These are phyloP conservation scores for Thalpophila matura DNA, from an alignment of 2,888 invertebrate species.

Conservation along the genomic window DNA sequence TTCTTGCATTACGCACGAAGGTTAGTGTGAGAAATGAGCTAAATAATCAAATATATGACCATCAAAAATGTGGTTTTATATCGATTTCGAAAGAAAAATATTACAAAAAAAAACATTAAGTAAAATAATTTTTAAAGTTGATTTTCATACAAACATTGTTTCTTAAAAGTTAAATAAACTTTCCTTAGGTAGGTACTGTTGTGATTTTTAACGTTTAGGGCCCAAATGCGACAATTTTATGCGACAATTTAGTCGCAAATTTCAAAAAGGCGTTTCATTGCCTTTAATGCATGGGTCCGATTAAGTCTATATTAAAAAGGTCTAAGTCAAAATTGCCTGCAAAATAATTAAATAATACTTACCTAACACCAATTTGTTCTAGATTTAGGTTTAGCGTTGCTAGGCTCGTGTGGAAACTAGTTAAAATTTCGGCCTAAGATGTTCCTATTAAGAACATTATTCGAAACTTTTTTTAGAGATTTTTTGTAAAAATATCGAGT, in stretches of 20 bases:
- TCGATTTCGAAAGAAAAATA: too few species aligned
- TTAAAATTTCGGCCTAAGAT: conserved; percentile 58
- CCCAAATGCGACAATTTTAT: background rate
- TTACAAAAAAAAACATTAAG: too few species aligned
- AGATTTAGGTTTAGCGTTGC: conserved; percentile 45
- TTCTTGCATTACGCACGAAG: too few species aligned
- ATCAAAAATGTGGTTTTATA: too few species aligned
- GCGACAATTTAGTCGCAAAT: background rate
- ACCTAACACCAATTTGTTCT: conserved; percentile 37
- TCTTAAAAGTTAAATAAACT: conserved; percentile 9
- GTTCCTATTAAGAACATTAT: conserved; percentile 46
- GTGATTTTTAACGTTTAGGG: conserved; percentile 30
- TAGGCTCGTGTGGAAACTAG: conserved; percentile 52
- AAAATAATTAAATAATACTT: conserved; percentile 23
- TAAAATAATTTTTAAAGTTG: too few species aligned
- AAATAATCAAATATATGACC: too few species aligned
- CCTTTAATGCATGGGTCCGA: too few species aligned
- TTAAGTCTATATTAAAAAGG: conserved; percentile 9
- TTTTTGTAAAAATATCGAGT: background rate
- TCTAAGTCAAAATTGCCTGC: conserved; percentile 45
- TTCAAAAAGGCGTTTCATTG: background rate
- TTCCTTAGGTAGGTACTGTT: conserved; percentile 20
- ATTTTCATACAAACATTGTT: background rate
- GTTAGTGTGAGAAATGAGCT: too few species aligned
- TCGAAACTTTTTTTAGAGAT: conserved; percentile 4